Base-by-base conservation (phyloP, 1,140 invertebrate species). In the Drosophila sechellia region DNA sequence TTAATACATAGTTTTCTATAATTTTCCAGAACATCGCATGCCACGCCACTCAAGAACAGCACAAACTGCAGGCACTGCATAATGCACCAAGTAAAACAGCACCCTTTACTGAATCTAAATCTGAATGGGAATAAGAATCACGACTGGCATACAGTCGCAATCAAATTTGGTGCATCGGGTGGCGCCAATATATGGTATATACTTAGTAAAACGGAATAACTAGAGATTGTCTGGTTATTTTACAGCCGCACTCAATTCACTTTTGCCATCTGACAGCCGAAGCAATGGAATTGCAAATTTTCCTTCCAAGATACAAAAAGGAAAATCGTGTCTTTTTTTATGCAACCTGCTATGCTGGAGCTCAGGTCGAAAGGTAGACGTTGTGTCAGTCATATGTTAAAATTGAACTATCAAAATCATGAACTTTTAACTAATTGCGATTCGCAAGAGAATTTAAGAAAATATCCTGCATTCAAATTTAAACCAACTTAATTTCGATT, bases 201-300 rank as follows among this genome's bases (percentile, higher is more conserved):
- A 8, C 6, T 31, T 31, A 20, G 42, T 49, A 34, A 12, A 12
- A 25, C 20, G 59, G 3, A 25, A 31, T 40, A 61, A 42, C 25
- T 42, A n/a, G 54, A 49, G 59, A 59, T 42, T 61, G 37, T 34
- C 20, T 55, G 59, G 17, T 61, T 61, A 61, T 59, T 61, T 61
- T 61, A 42, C 59, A 39, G 59, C 59, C 37, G 59, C 54, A 61
- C 25, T 37, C 59, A 61, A 61, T 61, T 61, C 37, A 58, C 59
- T 58, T 58, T 15, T 58, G 54, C 59, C 54, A 40, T 22, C 13
- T 31, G 59, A 61, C 53, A 61, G 37, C 15, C 57, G 25, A 27
- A 34, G 59, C 59, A 22, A 22, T 59, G 59, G 25, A 63, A 63
- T 63, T 63, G 55, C 58, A 56, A 63, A 63, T 63, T 63, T 58